phyloP scores from a whole-genome alignment of 2,888 invertebrate genomes.

The Diloba caeruleocephala region DNA sequence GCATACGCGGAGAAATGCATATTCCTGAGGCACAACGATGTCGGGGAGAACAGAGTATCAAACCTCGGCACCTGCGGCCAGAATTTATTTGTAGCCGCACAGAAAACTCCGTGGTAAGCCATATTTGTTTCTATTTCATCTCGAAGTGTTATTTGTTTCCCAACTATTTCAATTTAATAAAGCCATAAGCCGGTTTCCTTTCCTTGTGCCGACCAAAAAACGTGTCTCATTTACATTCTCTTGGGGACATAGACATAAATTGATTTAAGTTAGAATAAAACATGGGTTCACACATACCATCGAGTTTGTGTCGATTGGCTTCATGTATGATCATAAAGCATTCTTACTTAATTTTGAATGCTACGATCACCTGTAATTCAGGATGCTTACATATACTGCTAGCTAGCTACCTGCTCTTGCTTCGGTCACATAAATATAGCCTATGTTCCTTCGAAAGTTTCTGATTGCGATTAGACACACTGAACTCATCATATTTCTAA shows the following conservation, averaged over 20 bases:
- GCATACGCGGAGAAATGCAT: conserved; percentile 92
- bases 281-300: too few species aligned
- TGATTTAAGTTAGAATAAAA: too few species aligned
- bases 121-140: conserved; percentile 2
- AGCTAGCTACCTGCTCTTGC: too few species aligned
- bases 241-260: not conserved
- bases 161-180: conserved; percentile 10
- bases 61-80: conserved; percentile 93
- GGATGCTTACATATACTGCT: too few species aligned
- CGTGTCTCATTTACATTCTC: conserved; percentile 13
- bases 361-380: too few species aligned
- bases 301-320: too few species aligned
- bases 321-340: too few species aligned
- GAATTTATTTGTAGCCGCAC: conserved; percentile 94
- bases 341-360: too few species aligned
- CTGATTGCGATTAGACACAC: too few species aligned
- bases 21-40: conserved; percentile 92
- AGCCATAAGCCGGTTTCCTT: conserved; percentile 16
- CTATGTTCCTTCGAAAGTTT: too few species aligned
- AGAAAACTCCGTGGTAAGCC: conserved; percentile 93
- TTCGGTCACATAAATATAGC: too few species aligned
- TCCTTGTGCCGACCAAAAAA: conserved; percentile 5
- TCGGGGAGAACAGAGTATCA: conserved; percentile 90
- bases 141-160: conserved; percentile 6
- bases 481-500: too few species aligned